phyloP scores from a whole-genome alignment of 2,888 invertebrate genomes.

The Eudemis profundana region DNA sequence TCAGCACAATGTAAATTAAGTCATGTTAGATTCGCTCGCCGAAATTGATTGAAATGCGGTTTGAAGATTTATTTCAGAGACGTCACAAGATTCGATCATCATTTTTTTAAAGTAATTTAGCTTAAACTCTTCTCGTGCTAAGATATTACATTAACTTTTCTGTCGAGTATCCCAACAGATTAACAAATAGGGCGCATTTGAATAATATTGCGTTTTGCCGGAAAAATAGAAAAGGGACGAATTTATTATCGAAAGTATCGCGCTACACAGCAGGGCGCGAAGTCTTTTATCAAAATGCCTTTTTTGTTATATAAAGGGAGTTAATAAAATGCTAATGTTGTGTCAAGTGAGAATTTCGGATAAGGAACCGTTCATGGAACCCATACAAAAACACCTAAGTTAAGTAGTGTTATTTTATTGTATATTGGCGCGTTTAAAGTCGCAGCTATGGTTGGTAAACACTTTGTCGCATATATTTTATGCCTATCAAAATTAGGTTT shows the following conservation, averaged over 20 bases:
- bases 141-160: neutral
- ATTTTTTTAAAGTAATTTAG: neutral
- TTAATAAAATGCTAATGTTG: constrained; percentile 40
- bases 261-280: constrained; percentile 24
- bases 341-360: constrained; percentile 12
- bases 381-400: neutral
- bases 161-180: constrained; percentile 29
- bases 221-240: constrained; percentile 34
- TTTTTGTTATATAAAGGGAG: constrained; percentile 25
- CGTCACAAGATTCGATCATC: neutral
- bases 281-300: constrained; percentile 31
- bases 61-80: constrained; percentile 14
- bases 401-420: neutral
- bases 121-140: neutral
- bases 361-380: neutral
- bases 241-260: constrained; percentile 38
- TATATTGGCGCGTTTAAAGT: too few relatives aligned
- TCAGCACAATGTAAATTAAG: constrained; percentile 39
- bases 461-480: too few relatives aligned
- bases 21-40: constrained; percentile 17
- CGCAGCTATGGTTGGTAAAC: too few relatives aligned
- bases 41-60: constrained; percentile 32
- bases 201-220: constrained; percentile 43
- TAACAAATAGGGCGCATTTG: constrained; percentile 42
- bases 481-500: too few relatives aligned